These are phyloP conservation scores for Odontophorus gujanensis DNA, from an alignment of 2,113 vertebrate genomes.

Conservation along the genomic window DNA sequence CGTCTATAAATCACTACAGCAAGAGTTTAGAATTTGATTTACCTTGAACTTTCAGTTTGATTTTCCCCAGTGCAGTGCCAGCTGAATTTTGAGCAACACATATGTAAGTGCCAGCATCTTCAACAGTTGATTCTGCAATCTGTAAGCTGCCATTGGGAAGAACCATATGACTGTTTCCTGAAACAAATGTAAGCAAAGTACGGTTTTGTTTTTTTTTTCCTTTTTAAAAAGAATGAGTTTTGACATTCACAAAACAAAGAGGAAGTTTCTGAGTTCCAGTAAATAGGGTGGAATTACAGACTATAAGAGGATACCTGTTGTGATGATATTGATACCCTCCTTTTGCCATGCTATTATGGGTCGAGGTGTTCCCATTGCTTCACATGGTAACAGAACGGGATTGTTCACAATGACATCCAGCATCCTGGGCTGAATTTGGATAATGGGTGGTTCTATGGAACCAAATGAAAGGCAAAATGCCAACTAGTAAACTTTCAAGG, in stretches of 20 bases:
- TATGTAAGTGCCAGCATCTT: constrained; percentile 91
- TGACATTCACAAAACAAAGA: not conserved
- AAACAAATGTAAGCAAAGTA: not conserved
- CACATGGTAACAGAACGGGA: constrained; percentile 87
- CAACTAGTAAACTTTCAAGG: not conserved
- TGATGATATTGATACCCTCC: constrained; percentile 89
- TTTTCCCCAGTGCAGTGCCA: constrained; percentile 93
- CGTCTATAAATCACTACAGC: not conserved
- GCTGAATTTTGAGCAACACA: constrained; percentile 96
- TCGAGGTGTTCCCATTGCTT: constrained; percentile 85
- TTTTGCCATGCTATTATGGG: constrained; percentile 95
- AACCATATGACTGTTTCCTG: constrained; percentile 83
- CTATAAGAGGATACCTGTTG: constrained; percentile 79
- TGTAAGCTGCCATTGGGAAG: constrained; percentile 88
- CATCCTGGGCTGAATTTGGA: constrained; percentile 82
- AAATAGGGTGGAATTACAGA: not conserved
- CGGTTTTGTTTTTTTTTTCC: not conserved
- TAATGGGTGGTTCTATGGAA: constrained; percentile 86
- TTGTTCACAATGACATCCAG: constrained; percentile 91
- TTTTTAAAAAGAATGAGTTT: not conserved
- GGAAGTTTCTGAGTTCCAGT: not conserved
- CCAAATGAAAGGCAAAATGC: not conserved
- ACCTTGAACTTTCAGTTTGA: constrained; percentile 95
- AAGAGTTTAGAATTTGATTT: not conserved
- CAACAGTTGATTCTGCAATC: constrained; percentile 84